Conservation (phyloP, 2,888 invertebrate genomes). For the Acanthosepion lycidas region DNA sequence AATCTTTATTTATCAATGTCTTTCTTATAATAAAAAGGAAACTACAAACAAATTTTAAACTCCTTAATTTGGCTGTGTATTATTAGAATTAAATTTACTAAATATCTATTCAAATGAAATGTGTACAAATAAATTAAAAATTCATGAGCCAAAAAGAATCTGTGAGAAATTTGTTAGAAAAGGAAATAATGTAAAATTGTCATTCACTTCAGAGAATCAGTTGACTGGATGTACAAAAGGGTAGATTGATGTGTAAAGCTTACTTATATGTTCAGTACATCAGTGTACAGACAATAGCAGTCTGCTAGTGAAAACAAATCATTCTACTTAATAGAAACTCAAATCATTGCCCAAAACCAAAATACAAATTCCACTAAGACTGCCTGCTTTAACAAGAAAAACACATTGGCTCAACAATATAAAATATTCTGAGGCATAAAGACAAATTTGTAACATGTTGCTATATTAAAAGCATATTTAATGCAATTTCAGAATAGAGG, state of each 20-base stretch:
- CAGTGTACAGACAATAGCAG: constrained; percentile 11
- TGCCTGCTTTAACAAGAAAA: background rate
- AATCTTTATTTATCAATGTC: no score
- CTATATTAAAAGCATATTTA: no score
- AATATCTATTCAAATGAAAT: no score
- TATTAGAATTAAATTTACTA: no score
- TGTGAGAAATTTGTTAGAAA: background rate
- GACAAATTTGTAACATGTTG: background rate
- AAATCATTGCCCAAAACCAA: background rate
- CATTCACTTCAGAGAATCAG: background rate
- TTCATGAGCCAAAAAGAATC: no score
- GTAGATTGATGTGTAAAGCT: background rate
- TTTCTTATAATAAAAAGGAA: no score
- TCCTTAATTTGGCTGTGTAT: no score
- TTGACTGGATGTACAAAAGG: background rate
- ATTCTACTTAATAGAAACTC: background rate
- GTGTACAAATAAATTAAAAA: no score
- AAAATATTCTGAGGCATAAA: background rate
- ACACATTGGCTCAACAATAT: background rate
- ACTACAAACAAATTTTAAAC: no score
- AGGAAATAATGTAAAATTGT: background rate
- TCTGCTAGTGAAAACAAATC: background rate
- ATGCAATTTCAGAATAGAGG: no score
- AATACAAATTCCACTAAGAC: background rate
- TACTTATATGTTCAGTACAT: background rate